These are phyloP conservation scores for Porites australiensis DNA, from an alignment of 64 coral and sea anemone genomes.

Conservation along the genomic window DNA sequence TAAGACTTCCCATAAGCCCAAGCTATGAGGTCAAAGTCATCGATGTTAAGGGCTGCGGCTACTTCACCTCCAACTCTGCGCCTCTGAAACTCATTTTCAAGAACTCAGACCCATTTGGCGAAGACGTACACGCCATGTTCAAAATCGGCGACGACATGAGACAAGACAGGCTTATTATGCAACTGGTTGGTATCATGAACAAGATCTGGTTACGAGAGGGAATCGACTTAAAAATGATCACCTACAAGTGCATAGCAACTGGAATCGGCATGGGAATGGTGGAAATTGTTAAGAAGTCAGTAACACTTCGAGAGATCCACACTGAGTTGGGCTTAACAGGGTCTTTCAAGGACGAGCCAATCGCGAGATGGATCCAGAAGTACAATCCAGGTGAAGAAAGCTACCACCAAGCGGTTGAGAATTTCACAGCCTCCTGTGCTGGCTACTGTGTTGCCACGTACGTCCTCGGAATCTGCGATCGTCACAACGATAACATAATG, in stretches of 20 bases:
- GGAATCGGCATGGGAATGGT: slow-evolving; percentile 93
- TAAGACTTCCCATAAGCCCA: slow-evolving; percentile 90
- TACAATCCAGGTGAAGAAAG: slow-evolving; percentile 90
- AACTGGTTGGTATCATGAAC: slow-evolving; percentile 97
- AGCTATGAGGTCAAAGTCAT: slow-evolving; percentile 85
- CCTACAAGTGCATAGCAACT: slow-evolving; percentile 92
- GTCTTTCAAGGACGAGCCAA: slow-evolving; percentile 97
- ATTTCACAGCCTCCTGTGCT: slow-evolving; percentile 96
- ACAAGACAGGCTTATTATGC: slow-evolving; percentile 94
- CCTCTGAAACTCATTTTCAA: slow-evolving; percentile 88
- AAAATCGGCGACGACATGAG: slow-evolving; percentile 98
- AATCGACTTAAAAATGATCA: slow-evolving; percentile 97
- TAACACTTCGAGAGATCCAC: slow-evolving; percentile 95
- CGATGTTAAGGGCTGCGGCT: slow-evolving; percentile 66
- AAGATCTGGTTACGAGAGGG: slow-evolving; percentile 98
- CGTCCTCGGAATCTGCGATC: slow-evolving; percentile 94
- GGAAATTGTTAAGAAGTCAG: slow-evolving; percentile 87
- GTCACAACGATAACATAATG: slow-evolving; percentile 99
- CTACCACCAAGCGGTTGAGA: slow-evolving; percentile 86
- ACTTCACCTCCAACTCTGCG: slow-evolving; percentile 96
- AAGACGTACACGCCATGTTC: slow-evolving; percentile 91
- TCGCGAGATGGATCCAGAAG: slow-evolving; percentile 92
- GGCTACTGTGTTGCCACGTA: slow-evolving; percentile 98
- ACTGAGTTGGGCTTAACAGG: slow-evolving; percentile 94
- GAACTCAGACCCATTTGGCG: slow-evolving; percentile 87